These are phyloP conservation scores for Diplogasteroides magnus DNA, from an alignment of 1,140 invertebrate species.

Conservation along the genomic window DNA sequence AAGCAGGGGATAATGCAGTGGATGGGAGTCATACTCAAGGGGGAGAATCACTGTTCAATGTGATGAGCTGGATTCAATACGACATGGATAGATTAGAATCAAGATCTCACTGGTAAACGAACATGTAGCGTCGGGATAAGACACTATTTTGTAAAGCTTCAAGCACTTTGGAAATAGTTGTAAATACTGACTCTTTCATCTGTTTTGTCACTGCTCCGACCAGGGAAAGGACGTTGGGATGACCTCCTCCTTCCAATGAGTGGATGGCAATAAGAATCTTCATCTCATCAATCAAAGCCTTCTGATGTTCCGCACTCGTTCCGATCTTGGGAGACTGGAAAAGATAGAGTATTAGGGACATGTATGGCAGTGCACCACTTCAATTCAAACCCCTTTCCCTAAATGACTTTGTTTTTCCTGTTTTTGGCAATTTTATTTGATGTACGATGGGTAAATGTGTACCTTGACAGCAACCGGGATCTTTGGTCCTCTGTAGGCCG, in stretches of 20 bases:
- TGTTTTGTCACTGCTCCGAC: constrained; percentile 21
- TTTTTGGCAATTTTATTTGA: background rate
- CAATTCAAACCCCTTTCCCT: background rate
- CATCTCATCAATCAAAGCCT: constrained; percentile 20
- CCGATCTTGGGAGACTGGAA: constrained; percentile 5
- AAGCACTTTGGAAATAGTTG: background rate
- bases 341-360: constrained; percentile 7
- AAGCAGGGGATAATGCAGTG: no score
- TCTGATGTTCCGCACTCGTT: constrained; percentile 14
- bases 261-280: constrained; percentile 27
- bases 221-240: constrained; percentile 25
- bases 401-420: background rate
- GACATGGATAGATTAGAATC: background rate
- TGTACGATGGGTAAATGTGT: constrained; percentile 1
- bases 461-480: constrained; percentile 14
- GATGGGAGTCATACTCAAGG: no score
- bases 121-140: no score
- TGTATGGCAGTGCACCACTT: no score
- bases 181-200: constrained; percentile 19
- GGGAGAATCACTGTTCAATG: no score
- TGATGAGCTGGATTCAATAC: background rate
- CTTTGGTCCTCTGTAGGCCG: background rate
- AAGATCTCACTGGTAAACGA: background rate
- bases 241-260: background rate
- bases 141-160: background rate